A percentile compares a stretch with the other conserved stretches of the same genome.
Evolutionary conservation across 1,140 invertebrate species (phyloP).

Genomic region (Tribolium madens): DNA sequence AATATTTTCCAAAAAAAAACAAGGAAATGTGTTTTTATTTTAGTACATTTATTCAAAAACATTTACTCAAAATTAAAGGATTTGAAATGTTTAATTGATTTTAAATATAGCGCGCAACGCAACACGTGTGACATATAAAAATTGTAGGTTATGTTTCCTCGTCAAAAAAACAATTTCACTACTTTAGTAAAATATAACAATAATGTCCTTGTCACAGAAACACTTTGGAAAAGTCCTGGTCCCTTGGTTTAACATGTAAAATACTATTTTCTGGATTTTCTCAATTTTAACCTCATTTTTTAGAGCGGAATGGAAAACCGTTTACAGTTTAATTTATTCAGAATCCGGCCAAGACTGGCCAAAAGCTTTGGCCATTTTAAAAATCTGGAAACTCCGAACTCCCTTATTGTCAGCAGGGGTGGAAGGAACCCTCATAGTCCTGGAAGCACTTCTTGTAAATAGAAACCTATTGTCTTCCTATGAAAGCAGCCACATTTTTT

Average conservation of each 20-base stretch:
- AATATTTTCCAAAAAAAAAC: no score
- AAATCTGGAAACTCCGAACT: constrained; percentile 74
- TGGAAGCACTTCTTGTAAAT: constrained; percentile 67
- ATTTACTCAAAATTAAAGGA: no score
- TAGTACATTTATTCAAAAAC: no score
- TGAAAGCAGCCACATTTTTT: constrained; percentile 51
- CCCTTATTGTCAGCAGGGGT: constrained; percentile 76
- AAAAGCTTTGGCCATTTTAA: constrained; percentile 69
- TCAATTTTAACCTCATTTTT: constrained; percentile 37
- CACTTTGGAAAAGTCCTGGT: constrained; percentile 57
- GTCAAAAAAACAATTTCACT: neutral
- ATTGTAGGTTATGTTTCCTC: neutral
- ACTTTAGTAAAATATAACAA: neutral
- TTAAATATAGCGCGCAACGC: no score
- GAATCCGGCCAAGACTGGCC: constrained; percentile 63
- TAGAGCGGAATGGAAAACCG: constrained; percentile 70
- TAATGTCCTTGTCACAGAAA: constrained; percentile 62
- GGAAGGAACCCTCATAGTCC: constrained; percentile 74
- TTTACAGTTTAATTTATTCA: constrained; percentile 70
- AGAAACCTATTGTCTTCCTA: constrained; percentile 43
- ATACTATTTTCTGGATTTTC: neutral
- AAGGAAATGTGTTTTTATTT: no score
- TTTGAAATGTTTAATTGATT: no score
- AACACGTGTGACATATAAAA: neutral
- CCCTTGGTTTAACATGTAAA: constrained; percentile 61